Base-by-base conservation (phyloP, 2,797 vertebrate species). In the Crenuchus spilurus region DNA sequence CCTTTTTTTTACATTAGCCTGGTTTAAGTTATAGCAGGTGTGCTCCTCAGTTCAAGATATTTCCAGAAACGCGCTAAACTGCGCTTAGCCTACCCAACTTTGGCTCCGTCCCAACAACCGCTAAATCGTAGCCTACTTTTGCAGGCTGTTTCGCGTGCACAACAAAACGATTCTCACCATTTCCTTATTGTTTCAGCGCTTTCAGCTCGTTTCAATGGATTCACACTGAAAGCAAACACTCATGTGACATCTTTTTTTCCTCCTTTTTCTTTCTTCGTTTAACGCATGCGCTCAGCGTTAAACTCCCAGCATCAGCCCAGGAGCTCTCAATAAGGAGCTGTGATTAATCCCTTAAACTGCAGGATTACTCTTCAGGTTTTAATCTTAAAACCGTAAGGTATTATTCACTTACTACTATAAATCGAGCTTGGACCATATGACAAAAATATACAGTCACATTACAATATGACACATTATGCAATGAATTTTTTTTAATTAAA, bases 221-320 rank as follows among this genome's bases (percentile, higher is more conserved):
- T 39, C 81, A n/a, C 64, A 2, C 68, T 33, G 52, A 71, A 44
- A 70, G 78, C 78, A 81, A 81, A 48, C 39, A 76, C 87, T 90
- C 76, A 70, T 28, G 90, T 91, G 88, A 90, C 85, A 33, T 24
- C 80, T 82, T 85, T 88, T 77, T 80, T 75, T 79, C 26, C 30
- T 4, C 9, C 11, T 77, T 67, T 71, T 57, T 63, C 64, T n/a
- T 3, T 55, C 20, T 28, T 24, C 14, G 6, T 11, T 4, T 52
- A 8, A 18, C 74, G 49, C 68, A 64, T 70, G 67, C 58, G 74
- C 60, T 1, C 30, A 16, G 14, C 20, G 31, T 30, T 18, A 37
- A 8, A 57, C 51, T 9, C 7, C 11, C 24, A 4, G 33, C 35
- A 22, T 8, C 1, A 10, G 48, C 48, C 6, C 20, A 49, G 18